These are phyloP conservation scores for Stylophora pistillata DNA, from an alignment of 64 coral and sea anemone genomes.

Conservation along the genomic window DNA sequence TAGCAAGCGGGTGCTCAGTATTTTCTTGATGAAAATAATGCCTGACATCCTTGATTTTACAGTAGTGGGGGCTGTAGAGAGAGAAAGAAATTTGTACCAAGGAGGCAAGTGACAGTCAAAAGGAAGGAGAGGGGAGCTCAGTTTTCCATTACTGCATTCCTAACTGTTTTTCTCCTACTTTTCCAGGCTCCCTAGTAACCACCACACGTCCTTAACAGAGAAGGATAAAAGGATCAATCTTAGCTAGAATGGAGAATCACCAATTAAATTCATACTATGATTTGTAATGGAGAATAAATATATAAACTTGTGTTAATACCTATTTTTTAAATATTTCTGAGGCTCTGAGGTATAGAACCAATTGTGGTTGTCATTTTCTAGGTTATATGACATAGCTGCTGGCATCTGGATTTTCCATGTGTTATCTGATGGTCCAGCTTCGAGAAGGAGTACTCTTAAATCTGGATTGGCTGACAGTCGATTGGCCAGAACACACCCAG, in stretches of 20 bases:
- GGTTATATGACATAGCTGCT: slow-evolving; percentile 28
- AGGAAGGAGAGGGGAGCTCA: too few relatives aligned
- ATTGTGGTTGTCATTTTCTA: slow-evolving; percentile 41
- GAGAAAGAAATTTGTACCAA: too few relatives aligned
- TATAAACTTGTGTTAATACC: background rate
- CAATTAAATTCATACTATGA: background rate
- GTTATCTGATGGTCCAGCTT: slow-evolving; percentile 58
- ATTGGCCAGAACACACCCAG: slow-evolving; percentile 68
- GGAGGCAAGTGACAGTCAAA: too few relatives aligned
- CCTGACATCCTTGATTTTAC: too few relatives aligned
- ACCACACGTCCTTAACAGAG: too few relatives aligned
- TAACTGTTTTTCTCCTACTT: too few relatives aligned
- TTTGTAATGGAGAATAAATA: background rate
- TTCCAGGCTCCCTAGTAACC: too few relatives aligned
- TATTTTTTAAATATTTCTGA: slow-evolving; percentile 51
- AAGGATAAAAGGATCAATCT: too few relatives aligned
- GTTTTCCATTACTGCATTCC: too few relatives aligned
- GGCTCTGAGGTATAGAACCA: slow-evolving; percentile 55
- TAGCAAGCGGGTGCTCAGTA: too few relatives aligned
- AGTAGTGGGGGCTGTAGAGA: too few relatives aligned
- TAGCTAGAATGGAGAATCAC: background rate
- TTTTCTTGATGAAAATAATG: too few relatives aligned
- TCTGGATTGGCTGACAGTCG: slow-evolving; percentile 40
- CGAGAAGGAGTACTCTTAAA: slow-evolving; percentile 28
- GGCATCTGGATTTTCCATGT: slow-evolving; percentile 62